Percentiles rank a stretch among this genome's conserved stretches.
phyloP scores from a whole-genome alignment of 2,888 invertebrate genomes.

The Amaurobius ferox region DNA sequence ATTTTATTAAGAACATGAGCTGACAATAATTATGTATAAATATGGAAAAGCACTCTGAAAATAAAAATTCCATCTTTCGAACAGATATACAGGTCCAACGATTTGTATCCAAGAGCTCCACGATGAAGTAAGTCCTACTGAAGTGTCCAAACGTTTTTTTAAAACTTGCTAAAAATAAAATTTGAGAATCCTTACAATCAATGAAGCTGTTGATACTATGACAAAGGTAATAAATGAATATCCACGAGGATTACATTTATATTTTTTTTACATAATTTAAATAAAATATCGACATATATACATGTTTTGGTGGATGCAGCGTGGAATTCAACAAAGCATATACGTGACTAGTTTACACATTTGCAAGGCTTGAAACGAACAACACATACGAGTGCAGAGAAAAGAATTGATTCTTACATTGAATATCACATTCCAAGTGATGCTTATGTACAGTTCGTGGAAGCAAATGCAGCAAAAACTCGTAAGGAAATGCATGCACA shows the following conservation, averaged over 20 bases:
- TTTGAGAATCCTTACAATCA: neutral
- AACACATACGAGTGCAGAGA: slow-evolving; percentile 32
- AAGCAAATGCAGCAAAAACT: too few relatives aligned
- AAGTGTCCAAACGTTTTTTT: slow-evolving; percentile 76
- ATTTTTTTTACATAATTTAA: neutral
- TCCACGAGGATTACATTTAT: neutral
- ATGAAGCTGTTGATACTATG: neutral
- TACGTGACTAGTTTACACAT: slow-evolving; percentile 19
- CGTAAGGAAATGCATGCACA: too few relatives aligned
- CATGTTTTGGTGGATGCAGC: neutral
- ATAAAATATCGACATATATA: slow-evolving; percentile 8
- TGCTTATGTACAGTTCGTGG: slow-evolving; percentile 18
- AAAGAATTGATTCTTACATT: slow-evolving; percentile 23
- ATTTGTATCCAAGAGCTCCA: slow-evolving; percentile 77
- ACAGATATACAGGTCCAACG: slow-evolving; percentile 39
- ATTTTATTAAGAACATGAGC: slow-evolving; percentile 64
- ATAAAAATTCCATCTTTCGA: slow-evolving; percentile 34
- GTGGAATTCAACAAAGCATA: slow-evolving; percentile 8
- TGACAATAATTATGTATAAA: slow-evolving; percentile 53
- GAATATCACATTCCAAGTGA: slow-evolving; percentile 43
- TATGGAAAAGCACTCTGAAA: slow-evolving; percentile 35
- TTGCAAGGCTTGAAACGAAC: slow-evolving; percentile 7
- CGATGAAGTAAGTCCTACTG: slow-evolving; percentile 75
- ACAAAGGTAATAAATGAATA: neutral
- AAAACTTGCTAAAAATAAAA: slow-evolving; percentile 25